Evolutionary conservation across 2,113 vertebrate genomes (phyloP), one percentile per base, ranked within the genome.

Genomic region (Loxodonta africana): DNA sequence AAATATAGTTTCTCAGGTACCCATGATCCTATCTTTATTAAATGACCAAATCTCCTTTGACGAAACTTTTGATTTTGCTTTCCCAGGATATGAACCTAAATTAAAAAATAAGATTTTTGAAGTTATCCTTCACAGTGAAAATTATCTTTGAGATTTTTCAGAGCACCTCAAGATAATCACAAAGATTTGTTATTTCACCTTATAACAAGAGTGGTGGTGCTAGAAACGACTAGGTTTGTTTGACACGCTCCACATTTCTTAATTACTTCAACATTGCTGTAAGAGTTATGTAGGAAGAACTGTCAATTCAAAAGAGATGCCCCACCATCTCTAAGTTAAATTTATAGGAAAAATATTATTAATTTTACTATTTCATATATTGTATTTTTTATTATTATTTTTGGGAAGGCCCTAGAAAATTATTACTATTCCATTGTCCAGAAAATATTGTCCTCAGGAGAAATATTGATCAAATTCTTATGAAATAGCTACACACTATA

Each of bases 181-280:
- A 65, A 95, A 57, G 1, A 95, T 44, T 71, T 78, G 30, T 60
- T 83, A 91, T 91, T 87, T 96, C 21, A 33, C 76, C 28, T 93
- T 83, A 25, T 18, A 44, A 88, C 5, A 11, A 80, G 28, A 14
- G 1, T 26, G 48, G 2, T 1, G 6, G 0, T 60, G 78, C 60
- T 88, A 88, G 6, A 53, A 46, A 90, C 78, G 17, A 90, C 46
- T 28, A 46, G 26, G 2, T 77, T 46, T 85, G 15, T 33, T 67
- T n/a, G 10, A 4, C 2, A 8, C 14, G 9, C 15, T 67, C 48
- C 21, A 78, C n/a, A 63, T 71, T 78, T 71, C 9, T 93, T 87
- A 53, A 87, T 44, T 65, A 65, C 30, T 4, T 78, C 60, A 78
- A 46, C 46, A 53, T 1, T 7, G 41, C 9, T 91, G 2, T 78